Evolutionary conservation across 2,888 invertebrate species (phyloP).

Genomic region (Chydorus sphaericus): DNA sequence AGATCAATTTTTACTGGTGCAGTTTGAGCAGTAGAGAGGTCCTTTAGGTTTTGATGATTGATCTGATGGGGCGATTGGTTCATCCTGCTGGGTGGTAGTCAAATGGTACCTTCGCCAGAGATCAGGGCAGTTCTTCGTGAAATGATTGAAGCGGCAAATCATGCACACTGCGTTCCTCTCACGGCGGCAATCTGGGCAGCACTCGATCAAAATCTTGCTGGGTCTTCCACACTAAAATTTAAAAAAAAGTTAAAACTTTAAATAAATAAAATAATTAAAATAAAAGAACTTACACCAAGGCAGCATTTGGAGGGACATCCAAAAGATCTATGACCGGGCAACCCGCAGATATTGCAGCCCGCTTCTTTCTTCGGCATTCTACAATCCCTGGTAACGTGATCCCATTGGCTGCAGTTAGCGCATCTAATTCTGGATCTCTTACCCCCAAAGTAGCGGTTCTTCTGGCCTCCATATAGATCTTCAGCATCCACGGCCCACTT

Average conservation of each 20-base stretch:
- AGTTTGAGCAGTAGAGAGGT: slow-evolving; percentile 1
- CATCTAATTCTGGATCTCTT: slow-evolving; percentile 8
- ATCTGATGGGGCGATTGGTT: not conserved
- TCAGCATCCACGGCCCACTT: not conserved
- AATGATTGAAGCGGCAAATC: slow-evolving; percentile 13
- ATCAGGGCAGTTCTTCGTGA: slow-evolving; percentile 10
- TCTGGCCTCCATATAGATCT: not conserved
- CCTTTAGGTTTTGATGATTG: not conserved
- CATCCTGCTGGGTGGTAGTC: not conserved
- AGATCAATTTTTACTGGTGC: not conserved
- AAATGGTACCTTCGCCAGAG: slow-evolving; percentile 14
- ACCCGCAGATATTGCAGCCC: slow-evolving; percentile 12
- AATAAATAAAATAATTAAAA: not conserved
- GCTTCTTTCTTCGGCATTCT: slow-evolving; percentile 5
- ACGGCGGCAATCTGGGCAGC: slow-evolving; percentile 6
- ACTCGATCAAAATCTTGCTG: slow-evolving; percentile 4
- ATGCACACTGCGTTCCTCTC: not conserved
- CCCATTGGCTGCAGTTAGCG: slow-evolving; percentile 12
- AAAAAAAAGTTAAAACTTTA: not conserved
- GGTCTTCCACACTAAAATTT: slow-evolving; percentile 10
- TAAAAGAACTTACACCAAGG: slow-evolving; percentile 9
- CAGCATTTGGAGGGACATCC: slow-evolving; percentile 10
- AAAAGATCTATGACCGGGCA: slow-evolving; percentile 6
- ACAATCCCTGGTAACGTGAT: slow-evolving; percentile 10
- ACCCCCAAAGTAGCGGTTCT: slow-evolving; percentile 10